phyloP scores from a whole-genome alignment of 1,140 invertebrate genomes.

The Archegozetes longisetosus region DNA sequence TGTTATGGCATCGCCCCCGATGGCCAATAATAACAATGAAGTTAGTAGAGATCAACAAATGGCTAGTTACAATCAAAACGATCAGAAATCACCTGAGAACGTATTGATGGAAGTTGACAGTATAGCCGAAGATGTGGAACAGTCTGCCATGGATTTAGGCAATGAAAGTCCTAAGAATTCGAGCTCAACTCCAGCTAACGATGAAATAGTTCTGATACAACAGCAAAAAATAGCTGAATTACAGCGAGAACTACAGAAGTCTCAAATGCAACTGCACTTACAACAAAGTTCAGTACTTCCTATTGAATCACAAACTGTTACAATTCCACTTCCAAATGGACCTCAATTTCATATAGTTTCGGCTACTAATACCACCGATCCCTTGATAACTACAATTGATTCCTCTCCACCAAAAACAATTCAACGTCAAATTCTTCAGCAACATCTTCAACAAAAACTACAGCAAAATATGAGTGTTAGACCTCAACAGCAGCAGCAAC shows the following conservation, averaged over 20 bases:
- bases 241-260: slow-evolving; percentile 50
- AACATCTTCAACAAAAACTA: slow-evolving; percentile 49
- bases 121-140: not conserved
- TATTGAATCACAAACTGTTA: slow-evolving; percentile 14
- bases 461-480: slow-evolving; percentile 25
- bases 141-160: not conserved
- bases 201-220: slow-evolving; percentile 47
- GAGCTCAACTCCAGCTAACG: slow-evolving; percentile 5
- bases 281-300: slow-evolving; percentile 19
- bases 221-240: slow-evolving; percentile 71
- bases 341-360: slow-evolving; percentile 4
- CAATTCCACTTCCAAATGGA: slow-evolving; percentile 10
- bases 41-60: not conserved
- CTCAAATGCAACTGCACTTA: slow-evolving; percentile 24
- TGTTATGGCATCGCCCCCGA: not conserved
- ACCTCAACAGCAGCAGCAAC: slow-evolving; percentile 50
- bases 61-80: not conserved
- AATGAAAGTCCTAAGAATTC: not conserved
- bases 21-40: not conserved
- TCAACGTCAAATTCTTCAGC: slow-evolving; percentile 41
- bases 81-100: not conserved
- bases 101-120: not conserved
- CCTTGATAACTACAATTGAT: too few relatives aligned
- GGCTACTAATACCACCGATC: slow-evolving; percentile 7
- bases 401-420: slow-evolving; percentile 27